Conservation (phyloP, 2,113 vertebrate genomes). For the Nothocercus nigrocapillus region DNA sequence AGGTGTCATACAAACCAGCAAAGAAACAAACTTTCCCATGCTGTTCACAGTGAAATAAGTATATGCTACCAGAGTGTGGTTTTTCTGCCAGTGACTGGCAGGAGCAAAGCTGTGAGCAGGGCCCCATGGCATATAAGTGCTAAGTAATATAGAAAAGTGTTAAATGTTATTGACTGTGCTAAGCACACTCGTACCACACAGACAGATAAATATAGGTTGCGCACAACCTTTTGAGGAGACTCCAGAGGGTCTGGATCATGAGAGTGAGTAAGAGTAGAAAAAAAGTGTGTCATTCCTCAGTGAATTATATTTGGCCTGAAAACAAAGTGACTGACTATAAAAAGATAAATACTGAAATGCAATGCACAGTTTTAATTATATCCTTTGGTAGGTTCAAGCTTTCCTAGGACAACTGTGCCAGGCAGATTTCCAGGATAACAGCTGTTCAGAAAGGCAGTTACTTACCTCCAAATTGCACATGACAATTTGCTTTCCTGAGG, state of each 20-base stretch:
- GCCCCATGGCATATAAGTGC: neutral
- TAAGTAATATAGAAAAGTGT: neutral
- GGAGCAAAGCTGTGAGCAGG: neutral
- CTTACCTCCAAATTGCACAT: neutral
- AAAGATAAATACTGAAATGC: neutral
- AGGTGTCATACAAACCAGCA: neutral
- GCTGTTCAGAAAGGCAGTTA: neutral
- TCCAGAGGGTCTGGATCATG: neutral
- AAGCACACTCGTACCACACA: neutral
- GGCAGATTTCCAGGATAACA: neutral
- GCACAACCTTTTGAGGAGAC: neutral
- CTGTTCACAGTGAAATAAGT: neutral
- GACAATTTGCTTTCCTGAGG: neutral
- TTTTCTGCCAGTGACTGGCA: neutral
- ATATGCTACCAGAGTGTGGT: neutral
- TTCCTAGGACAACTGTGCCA: neutral
- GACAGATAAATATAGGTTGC: neutral
- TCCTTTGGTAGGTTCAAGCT: neutral
- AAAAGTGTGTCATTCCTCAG: neutral
- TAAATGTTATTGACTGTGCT: neutral
- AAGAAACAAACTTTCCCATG: neutral
- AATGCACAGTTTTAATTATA: fast-evolving
- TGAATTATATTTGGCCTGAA: neutral
- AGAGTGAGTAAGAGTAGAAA: neutral
- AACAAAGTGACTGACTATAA: neutral